Percentiles rank a stretch among this genome's conserved stretches.
Evolutionary conservation across 2,888 invertebrate species (phyloP).

Genomic region (Polydrusus pterygomalis): DNA sequence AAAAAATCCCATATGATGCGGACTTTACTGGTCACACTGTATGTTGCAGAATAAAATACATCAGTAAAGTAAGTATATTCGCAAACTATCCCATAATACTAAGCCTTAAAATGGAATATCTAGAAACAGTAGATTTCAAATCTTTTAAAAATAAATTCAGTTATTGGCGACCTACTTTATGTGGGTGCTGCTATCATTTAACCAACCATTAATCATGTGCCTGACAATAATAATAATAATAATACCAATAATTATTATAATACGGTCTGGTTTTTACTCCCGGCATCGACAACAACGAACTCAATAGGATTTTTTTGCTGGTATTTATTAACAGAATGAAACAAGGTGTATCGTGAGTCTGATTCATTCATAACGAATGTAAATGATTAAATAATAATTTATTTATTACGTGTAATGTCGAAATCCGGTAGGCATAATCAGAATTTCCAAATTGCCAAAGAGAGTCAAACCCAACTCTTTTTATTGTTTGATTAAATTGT

Average conservation of each 20-base stretch:
- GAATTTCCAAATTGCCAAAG: constrained; percentile 14
- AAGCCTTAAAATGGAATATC: no score
- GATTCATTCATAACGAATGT: constrained; percentile 31
- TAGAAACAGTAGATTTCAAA: no score
- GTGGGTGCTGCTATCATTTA: constrained; percentile 8
- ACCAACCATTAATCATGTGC: constrained; percentile 14
- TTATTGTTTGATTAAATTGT: not conserved
- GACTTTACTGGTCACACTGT: no score
- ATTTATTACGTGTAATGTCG: constrained; percentile 22
- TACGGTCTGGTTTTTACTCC: constrained; percentile 26
- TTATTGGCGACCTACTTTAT: no score
- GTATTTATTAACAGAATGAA: constrained; percentile 19
- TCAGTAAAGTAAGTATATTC: no score
- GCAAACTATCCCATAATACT: no score
- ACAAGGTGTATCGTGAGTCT: constrained; percentile 27
- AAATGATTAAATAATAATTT: constrained; percentile 26
- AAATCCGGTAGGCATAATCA: constrained; percentile 34
- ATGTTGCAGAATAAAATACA: no score
- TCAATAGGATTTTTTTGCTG: constrained; percentile 9
- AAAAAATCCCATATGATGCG: no score
- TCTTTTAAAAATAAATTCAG: no score
- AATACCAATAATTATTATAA: not conserved
- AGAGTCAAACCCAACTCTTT: not conserved
- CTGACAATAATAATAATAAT: constrained; percentile 7
- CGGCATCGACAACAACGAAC: constrained; percentile 26